A percentile compares a stretch with the other conserved stretches of the same genome.
Evolutionary conservation across 2,113 vertebrate genomes (phyloP).

Genomic region (Ctenodactylus gundi): DNA sequence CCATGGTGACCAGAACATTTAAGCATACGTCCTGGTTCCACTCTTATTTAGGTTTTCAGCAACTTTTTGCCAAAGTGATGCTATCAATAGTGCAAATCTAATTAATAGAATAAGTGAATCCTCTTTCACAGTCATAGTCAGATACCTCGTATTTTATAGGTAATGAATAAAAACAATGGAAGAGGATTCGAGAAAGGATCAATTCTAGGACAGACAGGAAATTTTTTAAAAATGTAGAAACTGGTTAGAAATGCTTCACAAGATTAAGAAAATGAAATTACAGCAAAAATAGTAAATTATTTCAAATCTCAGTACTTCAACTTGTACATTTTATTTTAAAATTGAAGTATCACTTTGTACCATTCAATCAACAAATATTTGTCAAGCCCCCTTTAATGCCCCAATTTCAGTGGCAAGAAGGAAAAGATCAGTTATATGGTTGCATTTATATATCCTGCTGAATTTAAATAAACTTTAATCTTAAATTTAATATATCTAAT

Average conservation of each 20-base stretch:
- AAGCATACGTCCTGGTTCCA: not conserved
- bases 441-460: conserved; percentile 14
- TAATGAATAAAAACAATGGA: not conserved
- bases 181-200: not conserved
- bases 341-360: conserved; percentile 30
- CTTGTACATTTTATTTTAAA: conserved; percentile 65
- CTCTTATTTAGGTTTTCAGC: not conserved
- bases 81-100: not conserved
- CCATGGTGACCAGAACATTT: not conserved
- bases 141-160: not conserved
- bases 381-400: conserved; percentile 32
- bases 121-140: not conserved
- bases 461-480: conserved; percentile 44
- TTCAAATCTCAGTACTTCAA: conserved; percentile 58
- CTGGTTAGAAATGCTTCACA: conserved; percentile 26
- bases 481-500: conserved; percentile 16
- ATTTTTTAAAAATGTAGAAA: not conserved
- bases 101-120: not conserved
- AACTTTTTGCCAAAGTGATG: conserved; percentile 1
- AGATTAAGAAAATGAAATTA: conserved; percentile 56
- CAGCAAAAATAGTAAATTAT: conserved; percentile 48
- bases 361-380: conserved; percentile 54
- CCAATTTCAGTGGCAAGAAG: conserved; percentile 54
- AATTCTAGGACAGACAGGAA: not conserved
- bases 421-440: conserved; percentile 24